Evolutionary conservation across 2,888 invertebrate genomes (phyloP).

Genomic region (Leucozona laternaria): DNA sequence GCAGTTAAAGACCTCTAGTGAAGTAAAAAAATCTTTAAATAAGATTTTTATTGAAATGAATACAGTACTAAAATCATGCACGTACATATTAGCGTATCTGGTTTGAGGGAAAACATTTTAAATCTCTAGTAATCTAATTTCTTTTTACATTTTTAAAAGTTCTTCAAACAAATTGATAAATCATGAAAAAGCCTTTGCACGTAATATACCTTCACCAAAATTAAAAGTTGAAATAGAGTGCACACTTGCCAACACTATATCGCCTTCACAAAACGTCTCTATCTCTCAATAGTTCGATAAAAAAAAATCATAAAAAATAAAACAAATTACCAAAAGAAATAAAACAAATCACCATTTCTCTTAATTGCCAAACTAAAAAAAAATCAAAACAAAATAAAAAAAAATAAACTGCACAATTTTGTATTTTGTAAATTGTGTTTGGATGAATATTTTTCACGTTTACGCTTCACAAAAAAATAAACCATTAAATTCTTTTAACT

Average conservation of each 20-base stretch:
- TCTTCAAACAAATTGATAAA: neutral
- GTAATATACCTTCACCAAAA: neutral
- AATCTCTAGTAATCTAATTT: too few species aligned
- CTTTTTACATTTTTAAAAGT: neutral
- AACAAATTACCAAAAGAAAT: neutral
- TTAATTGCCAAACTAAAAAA: slow-evolving; percentile 48
- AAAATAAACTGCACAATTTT: slow-evolving; percentile 7
- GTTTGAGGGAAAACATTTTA: too few species aligned
- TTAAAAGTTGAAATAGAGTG: neutral
- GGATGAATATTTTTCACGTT: neutral
- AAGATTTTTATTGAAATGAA: too few species aligned
- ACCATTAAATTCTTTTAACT: neutral
- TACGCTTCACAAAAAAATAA: neutral
- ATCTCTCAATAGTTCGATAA: neutral
- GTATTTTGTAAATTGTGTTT: neutral
- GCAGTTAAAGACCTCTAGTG: too few species aligned
- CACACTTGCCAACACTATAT: neutral
- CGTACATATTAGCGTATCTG: too few species aligned
- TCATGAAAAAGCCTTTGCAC: neutral
- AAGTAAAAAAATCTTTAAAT: too few species aligned
- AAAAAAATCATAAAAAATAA: neutral
- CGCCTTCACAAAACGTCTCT: neutral
- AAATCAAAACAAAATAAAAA: neutral
- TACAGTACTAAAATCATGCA: too few species aligned
- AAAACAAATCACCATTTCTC: slow-evolving; percentile 25